Percentiles rank a stretch among this genome's conserved stretches.
Evolutionary conservation across 2,797 vertebrate species (phyloP).

Genomic region (Aythya fuligula): DNA sequence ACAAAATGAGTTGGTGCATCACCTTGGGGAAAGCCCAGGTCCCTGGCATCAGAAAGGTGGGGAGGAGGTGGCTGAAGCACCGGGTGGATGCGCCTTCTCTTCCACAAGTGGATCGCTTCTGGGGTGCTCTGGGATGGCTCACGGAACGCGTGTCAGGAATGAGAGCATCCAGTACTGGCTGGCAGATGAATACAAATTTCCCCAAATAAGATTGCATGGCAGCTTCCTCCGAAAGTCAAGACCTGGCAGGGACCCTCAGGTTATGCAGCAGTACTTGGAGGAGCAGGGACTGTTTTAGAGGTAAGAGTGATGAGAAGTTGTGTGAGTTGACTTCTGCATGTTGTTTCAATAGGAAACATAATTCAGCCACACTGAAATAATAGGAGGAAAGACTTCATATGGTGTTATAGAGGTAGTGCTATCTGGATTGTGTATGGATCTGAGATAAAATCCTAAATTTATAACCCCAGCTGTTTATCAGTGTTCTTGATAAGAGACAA

Average conservation of each 20-base stretch:
- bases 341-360: background rate
- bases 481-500: background rate
- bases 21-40: slow-evolving; percentile 72
- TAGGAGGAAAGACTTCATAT: background rate
- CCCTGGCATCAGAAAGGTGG: slow-evolving; percentile 54
- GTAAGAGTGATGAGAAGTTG: slow-evolving; percentile 61
- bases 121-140: slow-evolving; percentile 61
- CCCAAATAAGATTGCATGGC: slow-evolving; percentile 70
- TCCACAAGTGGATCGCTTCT: slow-evolving; percentile 28
- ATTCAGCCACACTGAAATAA: background rate
- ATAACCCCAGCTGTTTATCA: rapidly evolving
- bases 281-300: slow-evolving; percentile 59
- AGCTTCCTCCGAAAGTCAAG: slow-evolving; percentile 65
- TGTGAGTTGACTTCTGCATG: slow-evolving; percentile 12
- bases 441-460: background rate
- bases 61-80: slow-evolving; percentile 68
- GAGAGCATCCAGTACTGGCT: slow-evolving; percentile 66
- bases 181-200: slow-evolving; percentile 74
- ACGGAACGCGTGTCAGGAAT: slow-evolving; percentile 63
- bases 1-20: slow-evolving; percentile 73
- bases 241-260: slow-evolving; percentile 49
- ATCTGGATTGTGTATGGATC: background rate
- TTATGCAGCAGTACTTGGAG: slow-evolving; percentile 51
- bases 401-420: background rate
- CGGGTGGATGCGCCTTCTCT: slow-evolving; percentile 35